These are phyloP conservation scores for Luehdorfia chinensis DNA, from an alignment of 1,140 invertebrate species.

Conservation along the genomic window DNA sequence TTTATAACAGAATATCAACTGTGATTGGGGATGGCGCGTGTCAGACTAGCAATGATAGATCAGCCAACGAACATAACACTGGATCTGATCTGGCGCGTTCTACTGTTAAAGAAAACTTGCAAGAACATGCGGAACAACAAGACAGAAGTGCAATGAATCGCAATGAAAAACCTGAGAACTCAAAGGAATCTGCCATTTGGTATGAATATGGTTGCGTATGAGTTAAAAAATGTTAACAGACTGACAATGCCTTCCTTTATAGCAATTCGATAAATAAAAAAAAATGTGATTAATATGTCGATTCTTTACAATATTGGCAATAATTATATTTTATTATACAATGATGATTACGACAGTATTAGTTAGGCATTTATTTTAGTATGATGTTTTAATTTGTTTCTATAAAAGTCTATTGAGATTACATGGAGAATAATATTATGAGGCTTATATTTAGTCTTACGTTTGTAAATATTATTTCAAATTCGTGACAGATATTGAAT, in stretches of 20 bases:
- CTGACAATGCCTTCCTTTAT: constrained; percentile 21
- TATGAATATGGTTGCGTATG: constrained; percentile 97
- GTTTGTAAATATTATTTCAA: constrained; percentile 13
- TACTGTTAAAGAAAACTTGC: constrained; percentile 45
- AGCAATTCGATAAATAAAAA: constrained; percentile 17
- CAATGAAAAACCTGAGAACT: constrained; percentile 78
- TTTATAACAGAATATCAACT: constrained; percentile 90
- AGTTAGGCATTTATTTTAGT: constrained; percentile 58
- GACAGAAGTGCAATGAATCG: constrained; percentile 53
- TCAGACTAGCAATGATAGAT: constrained; percentile 48
- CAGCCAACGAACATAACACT: constrained; percentile 31
- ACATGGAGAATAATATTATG: constrained; percentile 10
- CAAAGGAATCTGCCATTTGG: constrained; percentile 87
- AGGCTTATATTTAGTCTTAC: constrained; percentile 2
- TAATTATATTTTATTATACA: constrained; percentile 17
- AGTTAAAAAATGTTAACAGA: constrained; percentile 38
- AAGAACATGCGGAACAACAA: constrained; percentile 45
- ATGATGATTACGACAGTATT: constrained; percentile 51
- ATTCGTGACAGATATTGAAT: neutral
- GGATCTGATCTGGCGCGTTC: constrained; percentile 34
- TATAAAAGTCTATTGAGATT: constrained; percentile 17
- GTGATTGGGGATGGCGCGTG: constrained; percentile 80
- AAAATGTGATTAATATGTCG: constrained; percentile 18
- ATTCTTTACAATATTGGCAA: constrained; percentile 19
- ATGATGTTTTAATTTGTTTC: constrained; percentile 14